Conservation (phyloP, 2,888 invertebrate genomes). For the Coelopa pilipes region DNA sequence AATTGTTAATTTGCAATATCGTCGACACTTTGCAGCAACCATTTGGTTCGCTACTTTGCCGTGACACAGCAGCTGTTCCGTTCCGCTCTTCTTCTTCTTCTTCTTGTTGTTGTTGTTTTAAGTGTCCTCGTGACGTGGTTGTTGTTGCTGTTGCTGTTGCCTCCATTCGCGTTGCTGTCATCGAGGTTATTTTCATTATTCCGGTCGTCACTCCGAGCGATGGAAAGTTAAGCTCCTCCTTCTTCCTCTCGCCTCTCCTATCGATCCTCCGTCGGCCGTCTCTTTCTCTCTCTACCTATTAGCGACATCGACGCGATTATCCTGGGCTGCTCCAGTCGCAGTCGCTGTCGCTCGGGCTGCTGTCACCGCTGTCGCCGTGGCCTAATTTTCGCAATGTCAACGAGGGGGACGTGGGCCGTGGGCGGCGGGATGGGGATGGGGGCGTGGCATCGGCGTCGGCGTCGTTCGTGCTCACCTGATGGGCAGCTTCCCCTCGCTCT, state of each 20-base stretch:
- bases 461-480: conserved; percentile 73
- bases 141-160: neutral
- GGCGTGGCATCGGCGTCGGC: too few relatives aligned
- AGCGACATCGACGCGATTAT: too few relatives aligned
- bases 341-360: too few relatives aligned
- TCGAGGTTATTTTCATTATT: conserved; percentile 16
- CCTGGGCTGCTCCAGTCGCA: too few relatives aligned
- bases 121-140: neutral
- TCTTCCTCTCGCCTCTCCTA: neutral
- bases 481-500: conserved; percentile 83
- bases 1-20: conserved; percentile 38
- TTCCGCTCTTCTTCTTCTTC: neutral
- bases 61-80: conserved; percentile 29
- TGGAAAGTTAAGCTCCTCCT: neutral
- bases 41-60: conserved; percentile 20
- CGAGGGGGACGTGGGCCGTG: too few relatives aligned
- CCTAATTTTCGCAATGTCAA: neutral
- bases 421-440: too few relatives aligned
- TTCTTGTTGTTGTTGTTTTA: neutral
- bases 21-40: conserved; percentile 13
- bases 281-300: too few relatives aligned
- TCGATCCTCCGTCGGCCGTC: too few relatives aligned
- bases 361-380: too few relatives aligned
- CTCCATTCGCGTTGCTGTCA: neutral
- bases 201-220: neutral